phyloP scores from a whole-genome alignment of 2,888 invertebrate genomes.

The Caradrina kadenii region DNA sequence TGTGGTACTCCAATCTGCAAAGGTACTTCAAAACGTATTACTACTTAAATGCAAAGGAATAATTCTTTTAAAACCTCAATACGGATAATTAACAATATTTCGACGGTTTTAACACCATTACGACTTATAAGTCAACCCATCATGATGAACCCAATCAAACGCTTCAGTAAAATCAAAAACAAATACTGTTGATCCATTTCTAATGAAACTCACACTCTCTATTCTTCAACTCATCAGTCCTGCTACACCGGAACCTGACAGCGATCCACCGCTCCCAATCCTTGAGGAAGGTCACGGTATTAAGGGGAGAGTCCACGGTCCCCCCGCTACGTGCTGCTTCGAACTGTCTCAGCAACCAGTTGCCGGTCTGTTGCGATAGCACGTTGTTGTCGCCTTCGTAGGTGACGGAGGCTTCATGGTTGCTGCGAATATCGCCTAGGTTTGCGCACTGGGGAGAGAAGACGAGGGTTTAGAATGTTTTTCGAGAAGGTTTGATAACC shows the following conservation, averaged over 20 bases:
- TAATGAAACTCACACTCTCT: constrained; percentile 77
- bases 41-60: too few relatives aligned
- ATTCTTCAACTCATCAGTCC: constrained; percentile 75
- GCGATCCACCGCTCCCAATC: constrained; percentile 64
- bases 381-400: constrained; percentile 99
- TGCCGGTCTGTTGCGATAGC: constrained; percentile 96
- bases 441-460: constrained; percentile 91
- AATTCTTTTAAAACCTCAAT: neutral
- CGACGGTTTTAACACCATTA: too few relatives aligned
- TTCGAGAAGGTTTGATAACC: too few relatives aligned
- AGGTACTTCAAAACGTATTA: neutral
- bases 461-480: neutral
- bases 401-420: constrained; percentile 97
- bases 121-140: neutral
- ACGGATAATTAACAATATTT: neutral
- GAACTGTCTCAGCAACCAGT: constrained; percentile 95
- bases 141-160: constrained; percentile 5
- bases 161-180: constrained; percentile 6
- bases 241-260: constrained; percentile 68
- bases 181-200: too few relatives aligned
- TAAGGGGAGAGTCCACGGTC: constrained; percentile 92
- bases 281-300: constrained; percentile 93
- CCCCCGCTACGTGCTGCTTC: constrained; percentile 82
- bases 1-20: constrained; percentile 8
- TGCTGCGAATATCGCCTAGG: constrained; percentile 95